Conservation (phyloP, 2,797 vertebrate species). For the Falco berigora region DNA sequence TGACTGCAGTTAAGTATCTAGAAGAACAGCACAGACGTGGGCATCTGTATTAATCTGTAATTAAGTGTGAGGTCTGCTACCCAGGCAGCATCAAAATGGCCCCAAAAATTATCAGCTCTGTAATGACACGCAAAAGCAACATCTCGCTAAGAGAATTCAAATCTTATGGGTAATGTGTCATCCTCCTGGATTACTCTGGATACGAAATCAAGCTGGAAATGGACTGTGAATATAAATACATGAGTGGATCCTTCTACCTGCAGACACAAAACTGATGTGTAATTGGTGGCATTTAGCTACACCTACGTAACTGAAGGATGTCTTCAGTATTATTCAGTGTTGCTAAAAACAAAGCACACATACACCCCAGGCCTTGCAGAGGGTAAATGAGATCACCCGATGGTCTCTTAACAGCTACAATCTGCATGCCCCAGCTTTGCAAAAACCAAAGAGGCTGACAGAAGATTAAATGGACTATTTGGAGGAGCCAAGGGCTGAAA, state of each 20-base stretch:
- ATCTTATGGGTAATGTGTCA: neutral
- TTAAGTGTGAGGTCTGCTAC: neutral
- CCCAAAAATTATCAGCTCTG: neutral
- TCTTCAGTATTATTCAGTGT: neutral
- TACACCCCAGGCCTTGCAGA: neutral
- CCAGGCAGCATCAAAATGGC: neutral
- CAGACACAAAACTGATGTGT: neutral
- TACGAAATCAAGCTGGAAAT: neutral
- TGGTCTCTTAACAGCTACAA: neutral
- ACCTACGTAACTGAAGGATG: accelerated
- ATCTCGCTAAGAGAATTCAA: neutral
- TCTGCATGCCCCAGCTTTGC: neutral
- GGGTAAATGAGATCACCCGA: neutral
- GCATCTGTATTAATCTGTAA: neutral
- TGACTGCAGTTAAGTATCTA: neutral
- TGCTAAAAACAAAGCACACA: neutral
- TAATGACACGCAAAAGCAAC: neutral
- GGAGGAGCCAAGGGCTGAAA: neutral
- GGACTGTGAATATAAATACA: neutral
- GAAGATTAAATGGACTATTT: neutral
- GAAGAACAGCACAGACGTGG: neutral
- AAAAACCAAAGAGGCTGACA: neutral
- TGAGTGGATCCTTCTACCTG: neutral
- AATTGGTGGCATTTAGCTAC: neutral
- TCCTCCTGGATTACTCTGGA: neutral